Percentiles rank a stretch among this genome's conserved stretches.
These are phyloP conservation scores for Axea sp. DNA, from an alignment of 2,888 invertebrate species.

Conservation along the genomic window DNA sequence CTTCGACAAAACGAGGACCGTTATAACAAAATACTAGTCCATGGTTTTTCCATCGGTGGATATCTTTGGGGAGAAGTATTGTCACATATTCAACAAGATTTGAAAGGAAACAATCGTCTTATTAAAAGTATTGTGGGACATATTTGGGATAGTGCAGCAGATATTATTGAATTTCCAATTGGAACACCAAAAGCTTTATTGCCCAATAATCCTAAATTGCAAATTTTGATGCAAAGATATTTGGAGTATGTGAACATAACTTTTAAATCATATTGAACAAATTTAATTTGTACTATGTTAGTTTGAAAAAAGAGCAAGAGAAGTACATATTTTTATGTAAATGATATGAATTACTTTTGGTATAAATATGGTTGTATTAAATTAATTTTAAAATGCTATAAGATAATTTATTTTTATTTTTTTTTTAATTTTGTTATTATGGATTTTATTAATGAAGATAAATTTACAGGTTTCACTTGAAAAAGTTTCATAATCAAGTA, in stretches of 20 bases:
- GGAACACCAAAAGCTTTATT: conserved; percentile 81
- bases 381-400: too few species aligned
- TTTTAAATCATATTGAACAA: too few species aligned
- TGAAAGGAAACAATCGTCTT: conserved; percentile 82
- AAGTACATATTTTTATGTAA: conserved; percentile 7
- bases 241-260: conserved; percentile 76
- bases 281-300: too few species aligned
- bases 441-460: background rate
- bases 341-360: too few species aligned
- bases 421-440: background rate
- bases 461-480: conserved; percentile 87
- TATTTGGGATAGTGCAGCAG: conserved; percentile 91
- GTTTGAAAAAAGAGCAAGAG: too few species aligned
- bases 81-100: conserved; percentile 81
- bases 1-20: conserved; percentile 83
- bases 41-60: conserved; percentile 95
- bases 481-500: conserved; percentile 89
- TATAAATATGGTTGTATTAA: too few species aligned
- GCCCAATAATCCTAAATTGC: conserved; percentile 79
- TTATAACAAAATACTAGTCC: conserved; percentile 86
- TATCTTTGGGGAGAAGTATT: conserved; percentile 93
- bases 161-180: conserved; percentile 80
- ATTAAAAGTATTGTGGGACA: conserved; percentile 88
- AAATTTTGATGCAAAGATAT: conserved; percentile 78
- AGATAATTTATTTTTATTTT: too few species aligned